Evolutionary conservation across 2,888 invertebrate genomes (phyloP).

Genomic region (Acanthosepion pharaonis): DNA sequence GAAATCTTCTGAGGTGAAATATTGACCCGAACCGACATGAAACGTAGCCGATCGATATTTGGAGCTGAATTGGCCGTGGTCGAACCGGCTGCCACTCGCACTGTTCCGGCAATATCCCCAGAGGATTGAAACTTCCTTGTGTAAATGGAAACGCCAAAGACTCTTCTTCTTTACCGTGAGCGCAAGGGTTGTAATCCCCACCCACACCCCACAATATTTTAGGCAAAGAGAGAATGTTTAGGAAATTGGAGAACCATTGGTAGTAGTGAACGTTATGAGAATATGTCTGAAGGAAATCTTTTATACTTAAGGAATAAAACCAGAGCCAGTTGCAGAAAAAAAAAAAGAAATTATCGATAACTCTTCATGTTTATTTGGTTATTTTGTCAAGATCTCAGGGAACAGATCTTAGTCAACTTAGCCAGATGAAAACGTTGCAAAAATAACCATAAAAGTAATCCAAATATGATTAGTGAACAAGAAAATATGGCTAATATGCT

Average conservation of each 20-base stretch:
- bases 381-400: too few species aligned
- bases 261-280: neutral
- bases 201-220: neutral
- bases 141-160: neutral
- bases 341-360: too few species aligned
- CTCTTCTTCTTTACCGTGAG: neutral
- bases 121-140: neutral
- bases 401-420: too few species aligned
- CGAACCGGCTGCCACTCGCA: slow-evolving; percentile 7
- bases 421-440: too few species aligned
- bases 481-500: too few species aligned
- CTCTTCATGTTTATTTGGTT: too few species aligned
- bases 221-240: neutral
- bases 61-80: neutral
- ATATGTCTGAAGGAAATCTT: neutral
- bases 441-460: too few species aligned
- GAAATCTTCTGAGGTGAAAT: slow-evolving; percentile 33
- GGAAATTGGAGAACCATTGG: too few species aligned
- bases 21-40: neutral
- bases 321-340: too few species aligned
- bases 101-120: neutral
- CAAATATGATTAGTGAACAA: too few species aligned
- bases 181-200: neutral
- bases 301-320: too few species aligned
- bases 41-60: neutral